phyloP scores from a whole-genome alignment of 2,797 vertebrate genomes.

The Poeciliopsis turneri region DNA sequence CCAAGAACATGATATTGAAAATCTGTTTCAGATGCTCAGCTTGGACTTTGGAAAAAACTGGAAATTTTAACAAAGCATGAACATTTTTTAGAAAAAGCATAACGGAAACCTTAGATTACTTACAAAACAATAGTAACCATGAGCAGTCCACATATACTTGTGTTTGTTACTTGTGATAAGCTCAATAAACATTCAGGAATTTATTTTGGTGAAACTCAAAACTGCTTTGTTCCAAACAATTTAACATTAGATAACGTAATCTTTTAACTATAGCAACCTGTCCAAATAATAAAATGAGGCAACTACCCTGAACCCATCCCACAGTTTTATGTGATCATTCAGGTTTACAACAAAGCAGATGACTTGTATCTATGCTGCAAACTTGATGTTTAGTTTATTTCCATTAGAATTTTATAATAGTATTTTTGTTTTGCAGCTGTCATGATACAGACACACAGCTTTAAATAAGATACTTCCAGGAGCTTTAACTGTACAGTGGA shows the following conservation, averaged over 20 bases:
- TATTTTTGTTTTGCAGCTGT: not conserved
- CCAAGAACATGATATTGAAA: conserved; percentile 48
- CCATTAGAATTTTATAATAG: not conserved
- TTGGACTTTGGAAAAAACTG: conserved; percentile 45
- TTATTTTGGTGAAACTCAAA: conserved; percentile 11
- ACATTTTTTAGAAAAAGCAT: not conserved
- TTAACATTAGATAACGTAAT: not conserved
- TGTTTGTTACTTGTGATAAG: conserved; percentile 4
- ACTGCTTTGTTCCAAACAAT: conserved; percentile 21
- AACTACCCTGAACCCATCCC: conserved; percentile 5
- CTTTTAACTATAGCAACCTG: conserved; percentile 2
- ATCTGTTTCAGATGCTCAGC: conserved; percentile 63
- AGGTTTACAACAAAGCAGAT: conserved; percentile 1
- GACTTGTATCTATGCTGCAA: not conserved
- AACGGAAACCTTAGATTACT: conserved; percentile 7
- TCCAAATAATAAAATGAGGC: conserved; percentile 30
- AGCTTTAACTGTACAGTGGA: not conserved
- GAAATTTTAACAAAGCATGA: conserved; percentile 42
- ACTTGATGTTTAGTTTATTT: not conserved
- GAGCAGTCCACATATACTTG: conserved; percentile 4
- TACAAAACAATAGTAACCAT: conserved; percentile 31
- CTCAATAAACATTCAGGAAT: conserved; percentile 29
- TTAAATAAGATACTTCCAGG: not conserved
- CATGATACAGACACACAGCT: not conserved
- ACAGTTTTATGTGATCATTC: conserved; percentile 33